Percentiles rank a stretch among this genome's conserved stretches.
Evolutionary conservation across 2,113 vertebrate species (phyloP).

Genomic region (Cyprinodon variegatus): DNA sequence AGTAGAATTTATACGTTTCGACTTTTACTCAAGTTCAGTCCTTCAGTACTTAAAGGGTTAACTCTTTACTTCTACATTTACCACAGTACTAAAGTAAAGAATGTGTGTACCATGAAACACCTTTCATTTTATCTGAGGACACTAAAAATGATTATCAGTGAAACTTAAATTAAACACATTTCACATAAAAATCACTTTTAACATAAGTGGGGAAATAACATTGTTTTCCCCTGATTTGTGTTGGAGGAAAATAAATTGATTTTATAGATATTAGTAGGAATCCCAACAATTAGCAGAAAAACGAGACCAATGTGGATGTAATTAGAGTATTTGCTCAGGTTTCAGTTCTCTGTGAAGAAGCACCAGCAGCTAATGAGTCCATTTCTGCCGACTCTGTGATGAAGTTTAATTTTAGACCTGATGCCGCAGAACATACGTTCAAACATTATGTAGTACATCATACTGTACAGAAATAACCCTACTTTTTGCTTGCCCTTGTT

Average conservation of each 20-base stretch:
- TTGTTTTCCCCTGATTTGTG: not conserved
- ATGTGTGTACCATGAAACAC: too few relatives aligned
- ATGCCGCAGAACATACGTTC: conserved; percentile 54
- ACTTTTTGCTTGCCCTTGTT: conserved; percentile 70
- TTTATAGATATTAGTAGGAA: conserved; percentile 6
- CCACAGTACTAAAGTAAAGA: too few relatives aligned
- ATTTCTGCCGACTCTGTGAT: conserved; percentile 20
- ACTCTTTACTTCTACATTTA: too few relatives aligned
- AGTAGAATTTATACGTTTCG: too few relatives aligned
- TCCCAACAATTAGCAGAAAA: conserved; percentile 11
- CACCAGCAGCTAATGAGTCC: conserved; percentile 38
- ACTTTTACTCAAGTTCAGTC: too few relatives aligned
- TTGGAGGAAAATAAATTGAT: not conserved
- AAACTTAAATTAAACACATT: not conserved
- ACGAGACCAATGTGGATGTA: not conserved
- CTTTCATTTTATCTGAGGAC: not conserved
- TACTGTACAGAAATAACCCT: conserved; percentile 54
- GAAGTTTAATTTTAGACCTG: conserved; percentile 50
- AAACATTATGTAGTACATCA: conserved; percentile 49
- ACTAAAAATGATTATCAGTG: not conserved
- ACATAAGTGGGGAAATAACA: not conserved
- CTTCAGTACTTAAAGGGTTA: too few relatives aligned
- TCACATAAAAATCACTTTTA: not conserved
- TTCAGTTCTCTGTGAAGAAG: conserved; percentile 17
- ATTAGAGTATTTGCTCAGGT: conserved; percentile 18